phyloP scores from a whole-genome alignment of 2,797 vertebrate species.

The Uromys caudimaculatus region DNA sequence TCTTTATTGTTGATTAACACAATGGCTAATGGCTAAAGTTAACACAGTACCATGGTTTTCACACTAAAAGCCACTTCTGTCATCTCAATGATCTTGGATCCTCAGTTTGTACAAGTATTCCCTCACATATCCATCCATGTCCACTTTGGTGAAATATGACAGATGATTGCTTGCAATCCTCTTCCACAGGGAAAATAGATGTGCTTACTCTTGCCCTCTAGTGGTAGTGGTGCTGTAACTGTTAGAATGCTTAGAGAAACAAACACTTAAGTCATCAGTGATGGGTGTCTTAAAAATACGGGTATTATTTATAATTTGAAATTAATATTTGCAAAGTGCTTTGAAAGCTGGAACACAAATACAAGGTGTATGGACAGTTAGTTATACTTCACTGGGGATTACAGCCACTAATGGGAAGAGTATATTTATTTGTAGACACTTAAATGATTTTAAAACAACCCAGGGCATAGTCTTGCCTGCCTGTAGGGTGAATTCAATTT shows the following conservation, averaged over 20 bases:
- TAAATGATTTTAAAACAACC: constrained; percentile 64
- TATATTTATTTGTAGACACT: constrained; percentile 49
- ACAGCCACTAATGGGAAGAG: constrained; percentile 31
- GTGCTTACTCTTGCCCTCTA: neutral
- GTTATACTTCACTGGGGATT: constrained; percentile 65
- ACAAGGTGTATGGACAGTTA: constrained; percentile 57
- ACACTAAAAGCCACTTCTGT: neutral
- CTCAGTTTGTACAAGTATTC: neutral
- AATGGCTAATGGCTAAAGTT: neutral
- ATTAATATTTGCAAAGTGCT: constrained; percentile 67
- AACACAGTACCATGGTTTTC: neutral
- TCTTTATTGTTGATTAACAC: neutral
- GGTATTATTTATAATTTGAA: constrained; percentile 67
- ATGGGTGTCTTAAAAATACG: constrained; percentile 50
- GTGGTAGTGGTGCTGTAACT: neutral
- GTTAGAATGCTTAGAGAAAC: constrained; percentile 1
- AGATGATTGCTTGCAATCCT: no score
- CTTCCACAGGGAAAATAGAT: neutral
- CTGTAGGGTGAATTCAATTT: neutral
- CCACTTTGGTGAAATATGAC: neutral
- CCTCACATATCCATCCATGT: neutral
- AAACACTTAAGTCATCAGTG: constrained; percentile 44
- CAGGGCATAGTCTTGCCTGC: neutral
- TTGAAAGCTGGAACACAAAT: constrained; percentile 57
- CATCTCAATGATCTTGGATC: neutral